Evolutionary conservation across 2,888 invertebrate genomes (phyloP), one percentile per base, ranked within the genome.

Genomic region (Dynastes maya): DNA sequence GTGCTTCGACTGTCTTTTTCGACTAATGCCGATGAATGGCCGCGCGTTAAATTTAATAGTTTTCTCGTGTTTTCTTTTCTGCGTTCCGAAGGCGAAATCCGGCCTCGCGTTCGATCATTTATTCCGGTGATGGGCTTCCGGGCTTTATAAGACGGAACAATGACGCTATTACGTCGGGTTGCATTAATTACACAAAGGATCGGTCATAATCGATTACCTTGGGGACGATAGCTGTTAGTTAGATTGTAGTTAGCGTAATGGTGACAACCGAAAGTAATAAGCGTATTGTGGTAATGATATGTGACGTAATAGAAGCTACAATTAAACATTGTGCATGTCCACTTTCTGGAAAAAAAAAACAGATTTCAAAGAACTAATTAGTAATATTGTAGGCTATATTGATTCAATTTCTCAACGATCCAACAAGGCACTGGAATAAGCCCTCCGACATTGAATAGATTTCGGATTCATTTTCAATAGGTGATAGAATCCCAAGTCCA

Each of bases 11-110:
- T 27, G 29, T 71, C 70, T 71, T 71, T 71, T 71, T 71, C 70
- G 70, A 53, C 53, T 71, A 71, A 71, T 71, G 70, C 70, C 70
- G 70, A 71, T 71, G 70, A 71, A 71, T 71, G 70, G 37, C 32
- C 32, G 55, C 32, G 37, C 70, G 70, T 71, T 71, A 71, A 71
- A 71, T 71, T 71, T 71, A 71, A 71, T 71, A 71, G 70, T 71
- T 71, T 71, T 71, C 53, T 53, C 55, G 70, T 71, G 70, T 71
- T 32, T 71, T 71, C 70, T 71, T 71, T 71, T 71, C 70, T 53
- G n/a, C 55, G 29, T 55, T 71, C 55, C 70, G n/a, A 32, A 32
- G 70, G 32, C 53, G 53, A 71, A 55, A 71, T 71, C 70, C 70
- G 32, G 27, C 51, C 51, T 13, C 13, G 11, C 13, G 11, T 53